Evolutionary conservation across 2,797 vertebrate genomes (phyloP), one percentile per base, ranked within the genome.

Genomic region (Xiphophorus birchmanni): DNA sequence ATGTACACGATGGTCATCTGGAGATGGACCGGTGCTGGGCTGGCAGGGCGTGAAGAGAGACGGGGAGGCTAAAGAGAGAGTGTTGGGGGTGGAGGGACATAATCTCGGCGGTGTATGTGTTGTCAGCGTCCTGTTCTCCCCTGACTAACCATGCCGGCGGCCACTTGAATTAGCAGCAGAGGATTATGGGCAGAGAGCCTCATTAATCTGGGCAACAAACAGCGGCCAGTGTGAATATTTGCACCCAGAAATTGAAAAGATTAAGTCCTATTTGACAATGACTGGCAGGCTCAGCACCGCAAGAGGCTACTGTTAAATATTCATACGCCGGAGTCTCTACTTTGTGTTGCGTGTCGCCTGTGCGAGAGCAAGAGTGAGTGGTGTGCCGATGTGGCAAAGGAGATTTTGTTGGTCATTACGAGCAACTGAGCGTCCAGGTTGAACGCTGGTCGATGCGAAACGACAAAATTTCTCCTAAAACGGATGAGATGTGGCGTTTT

Each of bases 211-310:
- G 96, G 97, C 97, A 97, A 99, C 98, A 99, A 99, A 99, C 98
- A 99, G 96, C 96, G 97, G 97, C 97, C 97, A 96, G 97, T 98
- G 98, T 97, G 98, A 98, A 99, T 99, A 99, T 99, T 99, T 99
- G 98, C 98, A 97, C 97, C 97, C 97, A 97, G 97, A 99, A 99
- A 99, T 99, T 98, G 98, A 98, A 99, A 99, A 99, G 98, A 99
- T 99, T 99, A 99, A 98, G 97, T 97, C 96, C 97, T 99, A 98
- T 99, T 99, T 99, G 98, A 98, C 96, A 97, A 98, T 97, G 97
- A 99, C 97, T 97, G 97, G 97, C 97, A 97, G 96, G 95, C 97
- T 97, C 97, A 94, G 94, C 93, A 94, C 96, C 93, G 96, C 95
- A 96, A 98, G 97, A 97, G 97, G 97, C 97, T 97, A 97, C 98